Percentiles rank a stretch among this genome's conserved stretches.
Conservation (phyloP, 2,797 vertebrate species). For the Acanthiza pusilla region DNA sequence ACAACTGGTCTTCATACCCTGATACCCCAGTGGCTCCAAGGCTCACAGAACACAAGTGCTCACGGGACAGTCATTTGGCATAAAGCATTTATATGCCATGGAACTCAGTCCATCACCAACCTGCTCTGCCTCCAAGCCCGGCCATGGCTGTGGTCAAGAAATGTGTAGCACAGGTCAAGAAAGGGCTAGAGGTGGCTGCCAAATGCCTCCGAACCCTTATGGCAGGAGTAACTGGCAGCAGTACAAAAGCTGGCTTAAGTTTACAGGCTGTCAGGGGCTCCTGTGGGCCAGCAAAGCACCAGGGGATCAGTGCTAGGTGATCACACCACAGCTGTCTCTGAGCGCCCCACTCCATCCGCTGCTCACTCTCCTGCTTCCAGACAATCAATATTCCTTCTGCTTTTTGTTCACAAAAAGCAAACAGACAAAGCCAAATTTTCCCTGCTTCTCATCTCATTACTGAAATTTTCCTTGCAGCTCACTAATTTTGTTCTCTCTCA, state of each 20-base stretch:
- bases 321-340: background rate
- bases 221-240: background rate
- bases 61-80: background rate
- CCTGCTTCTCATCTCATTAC: background rate
- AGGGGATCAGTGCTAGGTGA: background rate
- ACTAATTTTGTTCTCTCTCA: background rate
- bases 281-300: background rate
- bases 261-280: background rate
- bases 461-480: slow-evolving; percentile 4
- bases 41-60: background rate
- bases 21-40: background rate
- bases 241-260: background rate
- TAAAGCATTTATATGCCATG: background rate
- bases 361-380: background rate
- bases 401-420: background rate
- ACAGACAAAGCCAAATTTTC: background rate
- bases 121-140: background rate
- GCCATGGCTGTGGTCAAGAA: background rate
- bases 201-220: background rate
- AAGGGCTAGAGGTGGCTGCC: background rate
- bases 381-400: background rate
- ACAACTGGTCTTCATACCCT: background rate
- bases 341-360: background rate
- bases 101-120: background rate
- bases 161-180: background rate